phyloP scores from a whole-genome alignment of 2,797 vertebrate species.

The Alectoris magna region DNA sequence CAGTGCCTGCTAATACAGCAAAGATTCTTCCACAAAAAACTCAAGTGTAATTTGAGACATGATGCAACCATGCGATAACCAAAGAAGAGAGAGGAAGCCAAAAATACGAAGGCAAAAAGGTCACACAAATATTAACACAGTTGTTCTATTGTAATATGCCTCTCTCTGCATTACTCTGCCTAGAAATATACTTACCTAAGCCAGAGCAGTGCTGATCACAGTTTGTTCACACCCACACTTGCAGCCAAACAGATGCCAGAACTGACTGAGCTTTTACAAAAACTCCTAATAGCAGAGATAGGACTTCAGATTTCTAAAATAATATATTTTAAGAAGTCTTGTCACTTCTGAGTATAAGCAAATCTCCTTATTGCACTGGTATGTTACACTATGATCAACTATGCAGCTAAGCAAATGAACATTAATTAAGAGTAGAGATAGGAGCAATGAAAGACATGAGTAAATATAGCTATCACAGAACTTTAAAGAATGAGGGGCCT shows the following conservation, averaged over 20 bases:
- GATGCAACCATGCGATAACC: background rate
- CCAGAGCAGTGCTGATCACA: background rate
- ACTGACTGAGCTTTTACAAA: background rate
- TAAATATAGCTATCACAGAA: background rate
- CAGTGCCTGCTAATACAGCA: background rate
- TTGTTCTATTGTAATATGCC: background rate
- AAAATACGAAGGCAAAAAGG: background rate
- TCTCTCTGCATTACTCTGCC: background rate
- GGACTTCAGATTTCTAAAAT: background rate
- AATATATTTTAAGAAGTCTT: background rate
- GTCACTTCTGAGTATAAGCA: background rate
- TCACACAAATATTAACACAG: background rate
- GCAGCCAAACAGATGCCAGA: background rate
- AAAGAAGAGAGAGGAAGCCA: background rate
- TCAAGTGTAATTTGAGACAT: background rate
- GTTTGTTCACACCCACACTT: background rate
- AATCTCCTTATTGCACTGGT: background rate
- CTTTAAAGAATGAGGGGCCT: background rate
- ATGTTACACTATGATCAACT: background rate
- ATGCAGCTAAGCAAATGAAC: background rate
- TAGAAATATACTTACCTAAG: conserved; percentile 2
- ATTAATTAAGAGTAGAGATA: background rate
- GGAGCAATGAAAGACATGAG: background rate
- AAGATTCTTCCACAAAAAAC: background rate
- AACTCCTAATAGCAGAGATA: background rate